Percentiles rank a stretch among this genome's conserved stretches.
These are phyloP conservation scores for Aplodontia rufa DNA, from an alignment of 2,113 vertebrate species.

Conservation along the genomic window DNA sequence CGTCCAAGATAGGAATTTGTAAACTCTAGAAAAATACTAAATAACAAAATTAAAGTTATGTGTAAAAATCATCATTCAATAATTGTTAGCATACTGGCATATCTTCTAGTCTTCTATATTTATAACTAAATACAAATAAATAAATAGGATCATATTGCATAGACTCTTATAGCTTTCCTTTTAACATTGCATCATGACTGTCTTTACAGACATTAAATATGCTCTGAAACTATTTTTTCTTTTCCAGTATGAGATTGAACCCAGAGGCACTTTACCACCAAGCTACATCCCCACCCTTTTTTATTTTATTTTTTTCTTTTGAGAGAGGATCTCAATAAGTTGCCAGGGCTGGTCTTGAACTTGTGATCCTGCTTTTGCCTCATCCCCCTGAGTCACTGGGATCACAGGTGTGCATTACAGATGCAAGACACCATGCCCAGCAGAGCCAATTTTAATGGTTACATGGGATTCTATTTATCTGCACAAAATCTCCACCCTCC, in stretches of 20 bases:
- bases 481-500: not conserved
- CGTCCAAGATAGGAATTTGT: not conserved
- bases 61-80: constrained; percentile 16
- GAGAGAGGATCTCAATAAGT: not conserved
- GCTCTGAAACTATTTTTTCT: not conserved
- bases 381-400: not conserved
- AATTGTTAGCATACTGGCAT: not conserved
- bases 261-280: not conserved
- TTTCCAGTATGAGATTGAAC: too few species aligned
- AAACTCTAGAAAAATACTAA: not conserved
- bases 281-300: not conserved
- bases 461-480: not conserved
- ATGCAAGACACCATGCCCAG: too few species aligned
- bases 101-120: not conserved
- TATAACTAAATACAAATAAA: constrained; percentile 23
- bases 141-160: not conserved
- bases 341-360: not conserved
- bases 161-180: not conserved
- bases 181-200: not conserved
- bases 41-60: constrained; percentile 11
- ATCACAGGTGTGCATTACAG: not conserved
- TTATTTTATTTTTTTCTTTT: not conserved
- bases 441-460: not conserved
- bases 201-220: not conserved
- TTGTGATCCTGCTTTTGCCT: not conserved